Evolutionary conservation across 2,888 invertebrate species (phyloP).

Genomic region (Myopa testacea): DNA sequence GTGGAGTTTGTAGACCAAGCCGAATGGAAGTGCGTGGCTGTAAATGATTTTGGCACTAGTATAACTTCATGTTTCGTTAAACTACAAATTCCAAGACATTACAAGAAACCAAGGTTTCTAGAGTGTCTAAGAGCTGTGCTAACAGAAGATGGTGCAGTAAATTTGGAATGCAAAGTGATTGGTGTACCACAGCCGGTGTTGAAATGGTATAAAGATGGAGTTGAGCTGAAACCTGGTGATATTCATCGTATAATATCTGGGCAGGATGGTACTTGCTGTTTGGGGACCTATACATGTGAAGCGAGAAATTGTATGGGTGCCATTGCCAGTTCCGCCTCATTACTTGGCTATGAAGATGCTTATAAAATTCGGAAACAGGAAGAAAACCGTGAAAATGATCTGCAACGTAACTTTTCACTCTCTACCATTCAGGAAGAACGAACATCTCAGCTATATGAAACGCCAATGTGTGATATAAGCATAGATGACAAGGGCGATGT

Average conservation of each 20-base stretch:
- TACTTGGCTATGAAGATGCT: constrained; percentile 87
- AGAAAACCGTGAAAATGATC: constrained; percentile 63
- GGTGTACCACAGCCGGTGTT: constrained; percentile 90
- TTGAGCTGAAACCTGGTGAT: constrained; percentile 89
- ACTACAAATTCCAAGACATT: constrained; percentile 87
- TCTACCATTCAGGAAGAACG: constrained; percentile 93
- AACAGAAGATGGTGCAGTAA: constrained; percentile 88
- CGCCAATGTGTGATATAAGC: constrained; percentile 81
- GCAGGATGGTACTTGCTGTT: constrained; percentile 89
- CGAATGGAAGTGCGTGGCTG: constrained; percentile 92
- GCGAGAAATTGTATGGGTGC: constrained; percentile 92
- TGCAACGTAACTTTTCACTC: constrained; percentile 82
- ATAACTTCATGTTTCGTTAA: constrained; percentile 88
- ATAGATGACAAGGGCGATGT: constrained; percentile 87
- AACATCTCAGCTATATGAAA: constrained; percentile 89
- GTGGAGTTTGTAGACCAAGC: constrained; percentile 88
- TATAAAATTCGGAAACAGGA: constrained; percentile 70
- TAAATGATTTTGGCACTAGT: constrained; percentile 90
- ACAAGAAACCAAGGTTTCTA: constrained; percentile 87
- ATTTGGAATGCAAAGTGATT: constrained; percentile 92
- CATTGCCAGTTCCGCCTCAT: constrained; percentile 87
- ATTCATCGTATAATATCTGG: constrained; percentile 92
- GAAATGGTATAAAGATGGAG: constrained; percentile 93
- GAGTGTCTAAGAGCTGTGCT: constrained; percentile 87
- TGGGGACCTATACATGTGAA: constrained; percentile 92